Conservation (phyloP, 2,888 invertebrate species). For the Alentia gelatinosa region DNA sequence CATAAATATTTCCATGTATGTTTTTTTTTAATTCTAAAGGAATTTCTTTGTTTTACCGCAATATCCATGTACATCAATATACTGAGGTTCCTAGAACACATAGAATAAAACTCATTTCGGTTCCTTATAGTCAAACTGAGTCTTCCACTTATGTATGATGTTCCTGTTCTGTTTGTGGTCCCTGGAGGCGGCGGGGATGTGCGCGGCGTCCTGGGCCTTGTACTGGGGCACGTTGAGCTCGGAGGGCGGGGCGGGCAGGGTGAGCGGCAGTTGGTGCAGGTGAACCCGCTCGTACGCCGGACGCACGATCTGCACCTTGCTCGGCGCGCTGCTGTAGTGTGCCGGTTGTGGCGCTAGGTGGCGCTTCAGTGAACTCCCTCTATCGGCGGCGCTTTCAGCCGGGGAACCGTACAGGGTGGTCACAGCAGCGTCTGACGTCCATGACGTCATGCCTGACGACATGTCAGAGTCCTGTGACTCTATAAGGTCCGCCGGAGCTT, state of each 20-base stretch:
- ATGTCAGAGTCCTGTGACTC: no score
- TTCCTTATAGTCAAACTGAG: constrained; percentile 2
- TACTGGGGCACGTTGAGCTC: constrained; percentile 56
- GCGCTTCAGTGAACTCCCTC: neutral
- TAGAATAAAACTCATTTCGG: neutral
- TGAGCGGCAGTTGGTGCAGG: constrained; percentile 59
- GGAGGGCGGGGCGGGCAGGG: constrained; percentile 61
- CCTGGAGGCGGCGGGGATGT: neutral
- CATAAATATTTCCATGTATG: no score
- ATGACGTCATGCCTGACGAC: no score
- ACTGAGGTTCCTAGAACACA: neutral
- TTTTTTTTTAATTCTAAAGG: no score
- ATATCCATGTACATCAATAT: neutral
- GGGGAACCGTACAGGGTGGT: neutral
- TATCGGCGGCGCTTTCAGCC: neutral
- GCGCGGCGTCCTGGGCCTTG: constrained; percentile 59
- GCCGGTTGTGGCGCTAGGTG: constrained; percentile 59
- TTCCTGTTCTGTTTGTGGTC: neutral
- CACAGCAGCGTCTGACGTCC: neutral
- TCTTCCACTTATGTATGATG: constrained; percentile 32
- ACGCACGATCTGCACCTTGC: constrained; percentile 23
- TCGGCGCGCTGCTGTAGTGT: constrained; percentile 57
- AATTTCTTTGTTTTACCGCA: no score
- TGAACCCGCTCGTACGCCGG: constrained; percentile 59
- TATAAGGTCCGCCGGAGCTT: neutral